These are phyloP conservation scores for Edolisoma coerulescens DNA, from an alignment of 2,113 vertebrate genomes.

Conservation along the genomic window DNA sequence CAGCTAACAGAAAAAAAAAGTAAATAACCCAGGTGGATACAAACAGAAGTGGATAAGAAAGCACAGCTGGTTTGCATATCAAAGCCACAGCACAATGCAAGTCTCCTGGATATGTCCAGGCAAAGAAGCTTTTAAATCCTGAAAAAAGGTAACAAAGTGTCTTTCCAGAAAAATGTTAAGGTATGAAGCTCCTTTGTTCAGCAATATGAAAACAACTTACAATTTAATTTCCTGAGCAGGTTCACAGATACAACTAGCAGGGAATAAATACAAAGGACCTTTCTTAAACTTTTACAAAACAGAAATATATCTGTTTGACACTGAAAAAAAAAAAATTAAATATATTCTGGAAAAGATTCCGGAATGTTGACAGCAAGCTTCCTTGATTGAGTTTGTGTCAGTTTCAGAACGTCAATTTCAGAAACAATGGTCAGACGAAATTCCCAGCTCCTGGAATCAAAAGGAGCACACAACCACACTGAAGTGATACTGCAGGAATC, in stretches of 20 bases:
- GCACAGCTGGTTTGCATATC: not conserved
- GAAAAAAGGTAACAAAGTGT: not conserved
- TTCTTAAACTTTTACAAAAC: not conserved
- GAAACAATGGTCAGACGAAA: not conserved
- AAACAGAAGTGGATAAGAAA: not conserved
- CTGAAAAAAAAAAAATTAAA: not conserved
- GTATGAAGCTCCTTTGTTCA: not conserved
- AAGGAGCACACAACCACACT: not conserved
- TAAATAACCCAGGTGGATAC: rapidly evolving
- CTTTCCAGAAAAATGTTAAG: not conserved
- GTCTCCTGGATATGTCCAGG: not conserved
- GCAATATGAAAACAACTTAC: not conserved
- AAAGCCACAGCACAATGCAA: not conserved
- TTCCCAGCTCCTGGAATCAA: not conserved
- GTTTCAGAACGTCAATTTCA: not conserved
- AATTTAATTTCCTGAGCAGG: not conserved
- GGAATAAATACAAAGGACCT: not conserved
- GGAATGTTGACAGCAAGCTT: not conserved
- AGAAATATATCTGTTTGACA: not conserved
- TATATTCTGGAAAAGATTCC: not conserved
- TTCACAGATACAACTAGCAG: not conserved
- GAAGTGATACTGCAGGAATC: not conserved
- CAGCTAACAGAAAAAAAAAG: not conserved
- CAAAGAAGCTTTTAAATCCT: not conserved
- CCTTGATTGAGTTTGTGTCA: not conserved